phyloP scores from a whole-genome alignment of 2,797 vertebrate species.

The Rallus crepitans region DNA sequence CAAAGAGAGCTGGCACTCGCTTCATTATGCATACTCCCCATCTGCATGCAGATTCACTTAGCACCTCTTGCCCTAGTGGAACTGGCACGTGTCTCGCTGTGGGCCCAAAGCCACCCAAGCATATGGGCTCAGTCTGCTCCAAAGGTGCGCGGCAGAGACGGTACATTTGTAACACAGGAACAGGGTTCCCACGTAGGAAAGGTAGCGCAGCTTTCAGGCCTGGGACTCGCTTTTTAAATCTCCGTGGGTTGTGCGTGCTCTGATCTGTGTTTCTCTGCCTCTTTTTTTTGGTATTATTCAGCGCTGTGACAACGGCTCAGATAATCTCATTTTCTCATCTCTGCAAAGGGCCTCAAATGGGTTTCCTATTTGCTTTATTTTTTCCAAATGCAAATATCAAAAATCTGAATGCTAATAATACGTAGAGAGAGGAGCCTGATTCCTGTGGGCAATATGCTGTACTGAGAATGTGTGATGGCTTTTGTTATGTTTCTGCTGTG shows the following conservation, averaged over 20 bases:
- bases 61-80: slow-evolving; percentile 29
- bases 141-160: not conserved
- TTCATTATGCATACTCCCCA: not conserved
- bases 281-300: not conserved
- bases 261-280: not conserved
- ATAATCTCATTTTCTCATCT: not conserved
- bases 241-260: not conserved
- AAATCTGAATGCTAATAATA: not conserved
- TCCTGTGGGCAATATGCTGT: not conserved
- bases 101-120: slow-evolving; percentile 17
- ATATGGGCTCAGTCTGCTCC: slow-evolving; percentile 27
- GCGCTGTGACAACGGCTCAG: not conserved
- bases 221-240: not conserved
- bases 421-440: not conserved
- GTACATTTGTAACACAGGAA: not conserved
- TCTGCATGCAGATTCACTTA: slow-evolving; percentile 24
- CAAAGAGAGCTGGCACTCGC: not conserved
- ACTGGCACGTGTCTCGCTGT: not conserved
- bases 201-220: not conserved
- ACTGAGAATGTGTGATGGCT: not conserved
- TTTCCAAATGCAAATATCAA: not conserved
- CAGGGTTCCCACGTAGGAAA: not conserved
- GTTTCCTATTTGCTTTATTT: not conserved
- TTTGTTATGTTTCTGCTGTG: not conserved
- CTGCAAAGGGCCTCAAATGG: not conserved